Evolutionary conservation across 2,888 invertebrate genomes (phyloP), one percentile per base, ranked within the genome.

Genomic region (Heteropelma amictum): DNA sequence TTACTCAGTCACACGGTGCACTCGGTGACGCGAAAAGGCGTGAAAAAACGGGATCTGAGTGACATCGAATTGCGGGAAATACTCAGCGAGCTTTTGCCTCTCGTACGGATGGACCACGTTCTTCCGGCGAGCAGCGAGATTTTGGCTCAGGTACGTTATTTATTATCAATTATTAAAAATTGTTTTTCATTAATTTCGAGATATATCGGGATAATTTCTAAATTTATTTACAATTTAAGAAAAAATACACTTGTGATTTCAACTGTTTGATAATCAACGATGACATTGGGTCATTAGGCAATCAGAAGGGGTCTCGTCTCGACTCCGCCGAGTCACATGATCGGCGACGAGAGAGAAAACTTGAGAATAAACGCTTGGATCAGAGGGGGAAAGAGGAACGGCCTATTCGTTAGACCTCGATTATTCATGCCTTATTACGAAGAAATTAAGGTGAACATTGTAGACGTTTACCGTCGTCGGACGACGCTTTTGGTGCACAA

Each of bases 351-450:
- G 75, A 89, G 91, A 38, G 91, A 92, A 83, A 93, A 93, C 86
- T 87, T 93, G 49, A 90, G 93, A 58, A 91, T 93, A 77, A 94
- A 94, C 86, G 96, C 96, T 40, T 96, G 96, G 96, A 94, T 96
- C 77, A 93, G 94, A 17, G 93, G 94, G 58, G 92, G 92, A 10
- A 93, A 93, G 82, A 91, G 91, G 81, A 93, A 93, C 83, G 95
- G 95, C 67, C 90, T 95, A 8, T 93, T 93, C 86, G 94, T 96
- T 4, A 93, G 97, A 79, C 97, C 98, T 58, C 91, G 98, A 47
- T 93, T 97, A 77, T 98, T 98, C 90, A 94, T 96, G 92, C 98
- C 98, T 38, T 98, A 98, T 89, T 96, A 96, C 82, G 98, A 98
- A 88, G 98, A 98, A 91, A 93, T 97, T 8, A 98, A 97, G 92